These are phyloP conservation scores for Semnopithecus entellus DNA, from an alignment of 2,113 vertebrate genomes.

Conservation along the genomic window DNA sequence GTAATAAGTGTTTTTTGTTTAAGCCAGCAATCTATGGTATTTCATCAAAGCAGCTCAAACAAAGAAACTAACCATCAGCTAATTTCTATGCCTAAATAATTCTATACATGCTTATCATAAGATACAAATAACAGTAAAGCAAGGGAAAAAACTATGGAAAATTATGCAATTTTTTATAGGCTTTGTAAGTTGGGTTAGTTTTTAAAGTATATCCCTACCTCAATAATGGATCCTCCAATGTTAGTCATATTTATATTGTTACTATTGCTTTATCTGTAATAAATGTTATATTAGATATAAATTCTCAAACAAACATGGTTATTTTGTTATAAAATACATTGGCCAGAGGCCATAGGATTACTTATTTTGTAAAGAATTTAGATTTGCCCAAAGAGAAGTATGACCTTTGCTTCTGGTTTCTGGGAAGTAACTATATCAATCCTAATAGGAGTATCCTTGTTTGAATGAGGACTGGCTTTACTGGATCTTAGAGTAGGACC, in stretches of 20 bases:
- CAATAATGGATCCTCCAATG: neutral
- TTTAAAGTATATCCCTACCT: neutral
- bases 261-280: neutral
- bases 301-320: neutral
- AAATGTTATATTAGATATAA: neutral
- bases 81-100: neutral
- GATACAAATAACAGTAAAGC: neutral
- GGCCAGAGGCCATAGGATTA: neutral
- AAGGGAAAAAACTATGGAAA: neutral
- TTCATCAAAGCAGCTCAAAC: neutral
- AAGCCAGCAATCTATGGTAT: neutral
- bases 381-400: neutral
- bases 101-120: neutral
- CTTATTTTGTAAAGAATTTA: neutral
- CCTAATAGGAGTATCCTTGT: neutral
- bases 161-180: neutral
- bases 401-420: neutral
- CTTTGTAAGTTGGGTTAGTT: neutral
- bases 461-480: neutral
- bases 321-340: neutral
- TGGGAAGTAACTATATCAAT: neutral
- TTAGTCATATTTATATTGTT: neutral
- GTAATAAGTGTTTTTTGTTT: neutral
- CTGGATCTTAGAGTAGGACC: neutral
- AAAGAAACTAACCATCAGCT: neutral